phyloP scores from a whole-genome alignment of 2,113 vertebrate genomes.

The Dinomys branickii region DNA sequence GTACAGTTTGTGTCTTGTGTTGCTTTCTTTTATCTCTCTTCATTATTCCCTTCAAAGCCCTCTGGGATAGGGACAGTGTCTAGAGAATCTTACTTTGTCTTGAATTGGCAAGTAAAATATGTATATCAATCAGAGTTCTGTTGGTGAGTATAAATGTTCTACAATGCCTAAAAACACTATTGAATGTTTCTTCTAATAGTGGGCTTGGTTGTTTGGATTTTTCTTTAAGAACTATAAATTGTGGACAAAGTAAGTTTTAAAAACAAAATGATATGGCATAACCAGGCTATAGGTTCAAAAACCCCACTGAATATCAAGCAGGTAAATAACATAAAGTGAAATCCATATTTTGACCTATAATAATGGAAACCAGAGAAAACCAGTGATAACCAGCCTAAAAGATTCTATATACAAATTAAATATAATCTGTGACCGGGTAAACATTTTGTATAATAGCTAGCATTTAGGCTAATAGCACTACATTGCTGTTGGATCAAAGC shows the following conservation, averaged over 20 bases:
- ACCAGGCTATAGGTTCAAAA: background rate
- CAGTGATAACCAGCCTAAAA: background rate
- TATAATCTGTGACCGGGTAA: background rate
- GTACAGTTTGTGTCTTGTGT: background rate
- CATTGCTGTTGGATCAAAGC: background rate
- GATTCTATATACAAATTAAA: slow-evolving; percentile 39
- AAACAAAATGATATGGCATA: slow-evolving; percentile 2
- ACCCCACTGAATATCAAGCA: background rate
- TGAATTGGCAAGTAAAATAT: background rate
- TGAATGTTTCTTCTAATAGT: slow-evolving; percentile 25
- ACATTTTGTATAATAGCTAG: slow-evolving; percentile 11
- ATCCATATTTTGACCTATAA: background rate
- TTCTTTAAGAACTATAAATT: slow-evolving; percentile 31
- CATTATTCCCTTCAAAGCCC: background rate
- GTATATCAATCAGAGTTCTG: background rate
- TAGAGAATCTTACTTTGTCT: background rate
- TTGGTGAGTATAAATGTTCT: slow-evolving; percentile 6
- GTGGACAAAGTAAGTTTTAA: background rate
- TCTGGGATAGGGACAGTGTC: background rate
- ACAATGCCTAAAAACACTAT: background rate
- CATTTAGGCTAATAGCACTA: background rate
- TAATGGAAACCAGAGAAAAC: slow-evolving; percentile 47
- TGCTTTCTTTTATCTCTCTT: background rate
- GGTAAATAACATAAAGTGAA: slow-evolving; percentile 41
- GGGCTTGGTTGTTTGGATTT: slow-evolving; percentile 42